Evolutionary conservation across 2,888 invertebrate species (phyloP), one percentile per base, ranked within the genome.

Genomic region (Stratiomys singularior): DNA sequence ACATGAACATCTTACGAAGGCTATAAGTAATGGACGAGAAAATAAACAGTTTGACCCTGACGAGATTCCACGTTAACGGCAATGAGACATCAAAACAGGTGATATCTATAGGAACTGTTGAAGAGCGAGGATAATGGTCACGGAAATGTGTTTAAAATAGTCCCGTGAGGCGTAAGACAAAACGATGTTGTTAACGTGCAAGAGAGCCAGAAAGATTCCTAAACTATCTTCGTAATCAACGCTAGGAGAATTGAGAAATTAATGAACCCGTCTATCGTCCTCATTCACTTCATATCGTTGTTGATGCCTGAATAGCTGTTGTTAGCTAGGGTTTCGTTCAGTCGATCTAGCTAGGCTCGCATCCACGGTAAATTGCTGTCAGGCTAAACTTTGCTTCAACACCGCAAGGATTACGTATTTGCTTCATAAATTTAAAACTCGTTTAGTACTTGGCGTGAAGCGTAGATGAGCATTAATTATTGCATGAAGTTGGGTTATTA

Each of bases 211-310:
- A 60, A 4, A 60, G 13, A 60, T 60, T 60, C 60, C 25, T 15
- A 60, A 64, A 64, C 64, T 64, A 64, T 64, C 64, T 64, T 28
- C 64, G 18, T 64, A 64, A 64, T 64, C 25, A 25, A n/a, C 64
- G 64, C 64, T 64, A 28, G 13, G 64, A 21, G 64, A 64, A 64
- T 64, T 28, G 64, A 64, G 64, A 64, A 64, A 28, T 64, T 28
- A 64, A 64, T 28, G 64, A 64, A 30, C 64, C 30, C 13, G 64
- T 64, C 23, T 23, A 64, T 64, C 30, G 64, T 64, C 21, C 7
- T 11, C 25, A 1, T 60, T 25, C 11, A n/a, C 9, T 60, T 23
- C 25, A 25, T 64, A 25, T 28, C 30, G 11, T 27, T 30, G 28
- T 25, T 64, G 64, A 15, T 64, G 30, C 15, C 18, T 52, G 15